Evolutionary conservation across 2,888 invertebrate genomes (phyloP).

Genomic region (Hydraecia micacea): DNA sequence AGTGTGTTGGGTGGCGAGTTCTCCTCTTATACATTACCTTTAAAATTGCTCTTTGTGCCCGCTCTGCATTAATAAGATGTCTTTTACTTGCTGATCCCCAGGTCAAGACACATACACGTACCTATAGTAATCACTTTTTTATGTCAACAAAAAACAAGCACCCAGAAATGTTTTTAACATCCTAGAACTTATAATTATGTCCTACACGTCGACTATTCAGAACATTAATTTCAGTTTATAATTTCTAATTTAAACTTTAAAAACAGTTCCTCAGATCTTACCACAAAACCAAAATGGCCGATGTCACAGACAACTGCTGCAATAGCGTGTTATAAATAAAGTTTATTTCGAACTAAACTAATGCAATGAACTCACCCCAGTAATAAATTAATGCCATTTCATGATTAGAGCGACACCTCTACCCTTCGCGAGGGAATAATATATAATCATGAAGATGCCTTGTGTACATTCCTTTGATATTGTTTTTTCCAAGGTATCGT

Average conservation of each 20-base stretch:
- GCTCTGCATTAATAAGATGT: no score
- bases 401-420: slow-evolving; percentile 61
- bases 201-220: neutral
- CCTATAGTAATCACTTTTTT: neutral
- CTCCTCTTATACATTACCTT: no score
- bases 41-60: no score
- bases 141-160: neutral
- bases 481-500: slow-evolving; percentile 41
- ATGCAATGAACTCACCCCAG: slow-evolving; percentile 51
- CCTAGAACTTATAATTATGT: neutral
- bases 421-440: slow-evolving; percentile 53
- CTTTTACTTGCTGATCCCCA: no score
- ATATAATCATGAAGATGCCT: slow-evolving; percentile 56
- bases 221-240: neutral
- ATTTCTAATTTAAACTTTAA: neutral
- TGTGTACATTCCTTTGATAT: slow-evolving; percentile 45
- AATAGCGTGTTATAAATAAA: slow-evolving; percentile 40
- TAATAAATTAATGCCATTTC: slow-evolving; percentile 63
- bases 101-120: no score
- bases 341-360: slow-evolving; percentile 56
- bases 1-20: no score
- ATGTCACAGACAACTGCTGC: slow-evolving; percentile 18
- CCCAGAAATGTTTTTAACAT: neutral
- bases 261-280: neutral
- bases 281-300: slow-evolving; percentile 23